Evolutionary conservation across 2,797 vertebrate genomes (phyloP), one percentile per base, ranked within the genome.

Genomic region (Argya squamiceps): DNA sequence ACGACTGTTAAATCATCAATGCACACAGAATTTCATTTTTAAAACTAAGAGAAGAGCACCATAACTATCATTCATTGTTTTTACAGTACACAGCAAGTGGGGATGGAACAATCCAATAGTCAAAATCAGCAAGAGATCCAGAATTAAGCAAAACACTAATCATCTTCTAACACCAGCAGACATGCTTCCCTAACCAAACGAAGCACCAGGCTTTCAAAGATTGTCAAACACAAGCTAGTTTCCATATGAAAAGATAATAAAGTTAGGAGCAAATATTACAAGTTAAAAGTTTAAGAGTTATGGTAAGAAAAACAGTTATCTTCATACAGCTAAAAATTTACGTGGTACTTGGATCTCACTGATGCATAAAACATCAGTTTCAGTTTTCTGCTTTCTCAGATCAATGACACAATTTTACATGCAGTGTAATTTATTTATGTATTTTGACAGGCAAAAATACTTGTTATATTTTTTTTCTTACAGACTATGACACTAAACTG

Each of bases 331-430:
- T 83, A 37, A 70, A 80, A 88, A 63, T 37, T 43, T 47, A 32
- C 32, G 39, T 0, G 0, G 36, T 27, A 46, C 30, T 74, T 77
- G 20, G 20, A 79, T 34, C 24, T 69, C 71, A 79, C 23, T 24
- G 64, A 63, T 41, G 44, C 71, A 47, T 0, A 63, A 18, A 93
- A 67, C 15, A 80, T 24, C 34, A 41, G 18, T 74, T 92, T 86
- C 83, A 12, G 58, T 58, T 76, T 82, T 79, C 62, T 69, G 8
- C n/a, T 49, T 82, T 67, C 50, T 58, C 63, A 83, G 22, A 78
- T 10, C 41, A 50, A 4, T 0, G 3, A 32, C 22, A 74, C 3
- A 3, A 22, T 47, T 70, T 60, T 34, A 62, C 5, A 20, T 11
- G 43, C 3, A 47, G 17, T 1, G 0, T 53, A 76, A 36, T 34